These are phyloP conservation scores for Ricordea florida DNA, from an alignment of 92 coral and sea anemone genomes.

Conservation along the genomic window DNA sequence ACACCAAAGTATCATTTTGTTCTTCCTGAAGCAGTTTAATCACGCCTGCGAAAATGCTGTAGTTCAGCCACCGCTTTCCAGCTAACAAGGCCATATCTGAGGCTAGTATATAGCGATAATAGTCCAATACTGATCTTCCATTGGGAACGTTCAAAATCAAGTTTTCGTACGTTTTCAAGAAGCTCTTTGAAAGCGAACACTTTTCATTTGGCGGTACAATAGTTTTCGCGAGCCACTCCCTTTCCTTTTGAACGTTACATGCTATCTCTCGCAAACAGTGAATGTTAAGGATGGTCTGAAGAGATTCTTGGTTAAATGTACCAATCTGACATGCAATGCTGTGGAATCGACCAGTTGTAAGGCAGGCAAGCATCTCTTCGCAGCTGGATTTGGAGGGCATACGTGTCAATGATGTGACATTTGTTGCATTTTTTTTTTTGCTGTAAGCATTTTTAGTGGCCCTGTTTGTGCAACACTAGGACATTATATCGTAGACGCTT, in stretches of 20 bases:
- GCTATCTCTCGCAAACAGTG: conserved; percentile 18
- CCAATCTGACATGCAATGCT: conserved; percentile 37
- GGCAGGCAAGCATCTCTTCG: no score
- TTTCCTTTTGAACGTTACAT: conserved; percentile 12
- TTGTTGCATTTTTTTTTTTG: conserved; percentile 4
- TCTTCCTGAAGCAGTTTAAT: conserved; percentile 21
- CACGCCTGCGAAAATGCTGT: conserved; percentile 8
- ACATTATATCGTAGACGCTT: conserved; percentile 9
- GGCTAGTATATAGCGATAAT: conserved; percentile 18
- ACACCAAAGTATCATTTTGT: conserved; percentile 3
- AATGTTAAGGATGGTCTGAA: conserved; percentile 8
- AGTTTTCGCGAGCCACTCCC: background rate
- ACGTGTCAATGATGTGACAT: background rate
- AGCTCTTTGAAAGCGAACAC: conserved; percentile 17
- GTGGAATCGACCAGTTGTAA: no score
- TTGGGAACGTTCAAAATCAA: conserved; percentile 23
- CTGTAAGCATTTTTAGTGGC: conserved; percentile 13
- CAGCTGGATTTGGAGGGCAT: conserved; percentile 46
- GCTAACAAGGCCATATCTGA: conserved; percentile 38
- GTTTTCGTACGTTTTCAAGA: background rate
- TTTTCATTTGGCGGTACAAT: conserved; percentile 6
- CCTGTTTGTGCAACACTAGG: conserved; percentile 26
- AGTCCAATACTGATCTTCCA: conserved; percentile 16
- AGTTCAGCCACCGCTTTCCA: conserved; percentile 28
- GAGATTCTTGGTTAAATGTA: conserved; percentile 19